Conservation (phyloP, 2,113 vertebrate genomes). For the Podilymbus podiceps region DNA sequence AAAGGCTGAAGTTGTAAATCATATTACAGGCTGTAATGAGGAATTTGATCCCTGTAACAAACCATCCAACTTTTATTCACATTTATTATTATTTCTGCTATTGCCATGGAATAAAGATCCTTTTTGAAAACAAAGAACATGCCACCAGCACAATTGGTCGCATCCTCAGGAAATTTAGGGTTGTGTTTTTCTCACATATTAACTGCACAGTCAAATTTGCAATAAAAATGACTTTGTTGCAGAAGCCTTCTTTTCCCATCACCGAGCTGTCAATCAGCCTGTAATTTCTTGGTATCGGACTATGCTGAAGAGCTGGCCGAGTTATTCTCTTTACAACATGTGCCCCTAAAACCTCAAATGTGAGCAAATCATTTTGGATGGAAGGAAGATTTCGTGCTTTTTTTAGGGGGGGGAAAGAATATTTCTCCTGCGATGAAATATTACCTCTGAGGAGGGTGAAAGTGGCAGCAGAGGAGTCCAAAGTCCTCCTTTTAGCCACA, state of each 20-base stretch:
- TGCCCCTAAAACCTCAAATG: slow-evolving; percentile 6
- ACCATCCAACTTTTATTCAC: not conserved
- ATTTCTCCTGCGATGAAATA: not conserved
- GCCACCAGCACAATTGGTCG: not conserved
- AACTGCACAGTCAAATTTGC: slow-evolving; percentile 25
- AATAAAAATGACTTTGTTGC: slow-evolving; percentile 31
- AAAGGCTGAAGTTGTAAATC: not conserved
- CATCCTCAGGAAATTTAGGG: slow-evolving; percentile 8
- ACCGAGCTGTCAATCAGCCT: slow-evolving; percentile 26
- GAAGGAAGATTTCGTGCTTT: not conserved
- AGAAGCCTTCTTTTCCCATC: slow-evolving; percentile 6
- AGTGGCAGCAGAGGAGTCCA: not conserved
- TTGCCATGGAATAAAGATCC: not conserved
- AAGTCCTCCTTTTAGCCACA: not conserved
- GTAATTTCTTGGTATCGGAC: not conserved
- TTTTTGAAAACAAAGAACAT: not conserved
- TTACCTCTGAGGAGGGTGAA: not conserved
- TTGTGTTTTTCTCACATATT: slow-evolving; percentile 11
- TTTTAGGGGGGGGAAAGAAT: not conserved
- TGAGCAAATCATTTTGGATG: not conserved
- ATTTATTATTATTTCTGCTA: not conserved
- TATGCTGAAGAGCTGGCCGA: not conserved
- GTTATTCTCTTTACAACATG: not conserved
- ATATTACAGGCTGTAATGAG: not conserved
- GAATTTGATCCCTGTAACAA: not conserved